Evolutionary conservation across 2,113 vertebrate genomes (phyloP), one percentile per base, ranked within the genome.

Genomic region (Malurus cyaneus): DNA sequence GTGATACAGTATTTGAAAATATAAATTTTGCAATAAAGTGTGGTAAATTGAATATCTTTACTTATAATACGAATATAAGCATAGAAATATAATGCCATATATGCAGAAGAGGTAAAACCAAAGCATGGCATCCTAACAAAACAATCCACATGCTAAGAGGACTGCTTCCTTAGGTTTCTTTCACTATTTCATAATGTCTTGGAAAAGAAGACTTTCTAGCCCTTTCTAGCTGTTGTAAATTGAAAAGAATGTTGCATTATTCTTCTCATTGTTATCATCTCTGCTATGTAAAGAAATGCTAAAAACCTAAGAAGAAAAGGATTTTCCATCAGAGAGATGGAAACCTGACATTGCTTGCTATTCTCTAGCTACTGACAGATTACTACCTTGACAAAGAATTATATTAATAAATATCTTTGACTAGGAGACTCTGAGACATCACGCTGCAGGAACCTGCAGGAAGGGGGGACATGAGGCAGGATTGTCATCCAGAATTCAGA

Each of bases 311-410:
- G 36, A 76, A 72, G 24, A 26, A 57, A 76, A 80, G 31, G 9
- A 28, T 83, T 96, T 92, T 79, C 28, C 14, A 2, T 53, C 66
- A 77, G 49, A 34, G 4, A 31, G 26, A 57, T 24, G 39, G 50
- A 78, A 91, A 71, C 5, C 10, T 61, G 46, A 18, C 17, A 32
- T 65, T 46, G 8, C 26, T 53, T 61, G 8, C 47, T 77, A 4
- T 72, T 89, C 28, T 73, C 5, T 54, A 59, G 82, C 19, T 86
- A 54, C 53, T 93, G 93, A 77, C 74, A 80, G 41, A 54, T 56
- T 60, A n/a, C 41, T 88, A 49, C 57, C 53, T 81, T 93, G 74
- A 50, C 74, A 92, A 89, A 85, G 62, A 85, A 88, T 88, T 82
- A 50, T 46, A 88, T 93, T 88, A 93, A 93, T 84, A 82, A 80